Conservation (phyloP, 2,113 vertebrate species). For the Notarius quadriscutis region DNA sequence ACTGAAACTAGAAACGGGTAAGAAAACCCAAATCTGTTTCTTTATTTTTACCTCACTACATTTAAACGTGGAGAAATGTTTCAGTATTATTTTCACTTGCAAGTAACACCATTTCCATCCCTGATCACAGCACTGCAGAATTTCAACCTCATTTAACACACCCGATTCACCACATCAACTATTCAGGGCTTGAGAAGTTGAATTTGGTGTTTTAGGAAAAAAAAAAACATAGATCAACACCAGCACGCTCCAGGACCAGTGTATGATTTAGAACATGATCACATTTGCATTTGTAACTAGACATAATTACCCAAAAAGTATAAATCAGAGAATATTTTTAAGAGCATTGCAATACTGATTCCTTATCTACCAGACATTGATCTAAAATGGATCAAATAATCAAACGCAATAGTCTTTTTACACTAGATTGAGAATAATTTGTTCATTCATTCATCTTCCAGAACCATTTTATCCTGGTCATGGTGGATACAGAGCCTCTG, state of each 20-base stretch:
- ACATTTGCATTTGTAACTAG: background rate
- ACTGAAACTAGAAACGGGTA: background rate
- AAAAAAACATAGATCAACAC: background rate
- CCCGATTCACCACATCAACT: too few relatives aligned
- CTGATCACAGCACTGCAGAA: too few relatives aligned
- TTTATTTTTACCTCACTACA: too few relatives aligned
- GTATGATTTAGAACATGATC: background rate
- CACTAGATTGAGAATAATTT: too few relatives aligned
- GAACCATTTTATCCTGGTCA: background rate
- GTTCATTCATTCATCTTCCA: background rate
- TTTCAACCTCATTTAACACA: too few relatives aligned
- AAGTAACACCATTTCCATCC: too few relatives aligned
- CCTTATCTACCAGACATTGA: too few relatives aligned
- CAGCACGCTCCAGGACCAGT: background rate
- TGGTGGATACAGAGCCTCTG: background rate
- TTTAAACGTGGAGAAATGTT: too few relatives aligned
- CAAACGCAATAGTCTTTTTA: too few relatives aligned
- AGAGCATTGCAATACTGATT: background rate
- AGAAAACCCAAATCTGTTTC: background rate
- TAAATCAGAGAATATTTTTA: background rate
- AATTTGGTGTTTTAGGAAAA: background rate
- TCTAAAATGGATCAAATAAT: too few relatives aligned
- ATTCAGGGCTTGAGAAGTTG: background rate
- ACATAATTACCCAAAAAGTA: background rate
- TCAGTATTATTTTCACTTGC: too few relatives aligned